phyloP scores from a whole-genome alignment of 2,113 vertebrate species.

The Erpornis zantholeuca region DNA sequence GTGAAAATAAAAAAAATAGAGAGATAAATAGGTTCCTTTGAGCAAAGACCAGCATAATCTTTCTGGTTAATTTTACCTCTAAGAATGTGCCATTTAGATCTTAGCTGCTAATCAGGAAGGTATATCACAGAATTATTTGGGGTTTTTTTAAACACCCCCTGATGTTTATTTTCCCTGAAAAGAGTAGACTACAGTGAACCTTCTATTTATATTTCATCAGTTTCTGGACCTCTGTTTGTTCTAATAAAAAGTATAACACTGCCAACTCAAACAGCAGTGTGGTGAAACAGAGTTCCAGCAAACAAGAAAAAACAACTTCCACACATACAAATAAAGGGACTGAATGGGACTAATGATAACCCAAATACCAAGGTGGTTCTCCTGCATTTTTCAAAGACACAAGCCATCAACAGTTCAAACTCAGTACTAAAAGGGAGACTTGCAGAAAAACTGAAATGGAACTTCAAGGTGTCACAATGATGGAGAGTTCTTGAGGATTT shows the following conservation, averaged over 20 bases:
- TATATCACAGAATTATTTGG: not conserved
- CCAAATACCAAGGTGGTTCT: not conserved
- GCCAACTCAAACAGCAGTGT: slow-evolving; percentile 70
- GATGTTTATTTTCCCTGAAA: slow-evolving; percentile 39
- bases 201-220: slow-evolving; percentile 67
- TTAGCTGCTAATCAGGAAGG: slow-evolving; percentile 31
- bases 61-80: not conserved
- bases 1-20: not conserved
- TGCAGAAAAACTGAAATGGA: not conserved
- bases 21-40: not conserved
- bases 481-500: not conserved
- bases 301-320: slow-evolving; percentile 27
- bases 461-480: not conserved
- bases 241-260: slow-evolving; percentile 63
- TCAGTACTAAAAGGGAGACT: not conserved
- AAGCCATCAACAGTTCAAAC: not conserved
- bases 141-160: not conserved
- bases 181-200: slow-evolving; percentile 27
- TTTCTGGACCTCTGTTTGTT: slow-evolving; percentile 57
- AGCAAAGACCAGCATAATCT: slow-evolving; percentile 4
- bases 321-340: slow-evolving; percentile 15
- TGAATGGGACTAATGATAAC: slow-evolving; percentile 13
- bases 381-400: not conserved
- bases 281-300: slow-evolving; percentile 45
- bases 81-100: slow-evolving; percentile 30